Evolutionary conservation across 2,888 invertebrate genomes (phyloP), one percentile per base, ranked within the genome.

Genomic region (Thymelicus sylvestris): DNA sequence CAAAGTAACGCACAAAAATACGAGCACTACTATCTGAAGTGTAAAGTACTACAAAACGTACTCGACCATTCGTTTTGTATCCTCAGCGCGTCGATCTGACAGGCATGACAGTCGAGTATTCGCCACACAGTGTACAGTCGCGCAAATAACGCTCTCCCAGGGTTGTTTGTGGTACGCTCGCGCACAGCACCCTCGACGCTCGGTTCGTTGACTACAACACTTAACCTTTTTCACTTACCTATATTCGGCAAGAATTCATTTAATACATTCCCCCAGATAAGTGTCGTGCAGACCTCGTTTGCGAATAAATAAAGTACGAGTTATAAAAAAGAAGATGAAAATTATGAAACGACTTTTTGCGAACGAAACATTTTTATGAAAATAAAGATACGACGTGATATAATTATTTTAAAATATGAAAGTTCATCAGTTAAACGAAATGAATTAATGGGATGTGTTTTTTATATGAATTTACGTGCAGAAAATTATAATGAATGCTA

Each of bases 161-260:
- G 64, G 19, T 64, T 64, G 69, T 69, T 69, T 59, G 68, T 55
- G 69, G 69, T 69, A 69, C 69, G 50, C 67, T 67, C 67, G 69
- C 48, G 64, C 48, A 69, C 69, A 64, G 57, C 63, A 38, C 57
- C 47, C 69, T 69, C 38, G 24, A 38, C 55, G 68, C 39, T 19
- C 48, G 64, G 68, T 47, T 69, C 63, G 48, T 38, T 69, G 59
- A 59, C 57, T 69, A 19, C 48, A 68, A 64, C 63, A 69, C 69
- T 69, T 64, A 50, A 64, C 69, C 69, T 69, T 68, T 65, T 67
- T 48, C 59, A 19, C 55, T 69, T 13, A 57, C 44, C 15, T 70
- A 50, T 55, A 62, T 68, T 68, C 59, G 69, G 60, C 59, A 65
- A 70, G 59, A 70, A 65, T 64, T 64, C 52, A 47, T 59, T 69